phyloP scores from a whole-genome alignment of 2,797 vertebrate genomes.

The Micropoecilia bifurca region DNA sequence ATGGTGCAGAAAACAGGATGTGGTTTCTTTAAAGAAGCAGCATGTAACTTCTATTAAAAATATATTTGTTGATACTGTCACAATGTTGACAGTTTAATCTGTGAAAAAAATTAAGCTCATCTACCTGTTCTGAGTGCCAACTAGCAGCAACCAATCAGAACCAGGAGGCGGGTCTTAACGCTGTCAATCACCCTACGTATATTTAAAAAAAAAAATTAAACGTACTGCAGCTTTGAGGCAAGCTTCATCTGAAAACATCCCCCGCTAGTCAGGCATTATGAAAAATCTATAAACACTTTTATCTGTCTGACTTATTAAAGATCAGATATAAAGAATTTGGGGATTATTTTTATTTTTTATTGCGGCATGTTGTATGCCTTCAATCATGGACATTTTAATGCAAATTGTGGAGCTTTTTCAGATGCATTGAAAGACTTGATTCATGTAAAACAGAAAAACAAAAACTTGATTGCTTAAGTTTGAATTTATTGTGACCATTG shows the following conservation, averaged over 20 bases:
- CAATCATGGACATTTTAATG: background rate
- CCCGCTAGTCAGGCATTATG: background rate
- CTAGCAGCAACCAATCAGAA: too few species aligned
- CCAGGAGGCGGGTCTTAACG: too few species aligned
- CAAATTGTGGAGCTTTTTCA: background rate
- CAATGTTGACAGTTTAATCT: too few species aligned
- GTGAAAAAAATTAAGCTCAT: too few species aligned
- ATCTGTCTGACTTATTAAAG: background rate
- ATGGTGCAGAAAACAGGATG: background rate
- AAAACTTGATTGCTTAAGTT: background rate
- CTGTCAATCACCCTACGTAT: too few species aligned
- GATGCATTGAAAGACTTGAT: background rate
- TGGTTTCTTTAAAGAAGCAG: slow-evolving; percentile 1
- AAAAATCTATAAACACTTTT: background rate
- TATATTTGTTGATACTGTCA: too few species aligned
- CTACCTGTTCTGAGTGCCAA: too few species aligned
- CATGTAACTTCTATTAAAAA: too few species aligned
- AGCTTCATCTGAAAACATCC: background rate
- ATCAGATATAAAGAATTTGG: background rate
- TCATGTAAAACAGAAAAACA: background rate
- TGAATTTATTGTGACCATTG: background rate
- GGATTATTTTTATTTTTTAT: too few species aligned
- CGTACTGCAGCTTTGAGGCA: background rate
- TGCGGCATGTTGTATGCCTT: background rate
- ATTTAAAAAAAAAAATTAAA: too few species aligned